Percentiles rank a stretch among this genome's conserved stretches.
Conservation (phyloP, 2,113 vertebrate genomes). For the Rafetus swinhoei region DNA sequence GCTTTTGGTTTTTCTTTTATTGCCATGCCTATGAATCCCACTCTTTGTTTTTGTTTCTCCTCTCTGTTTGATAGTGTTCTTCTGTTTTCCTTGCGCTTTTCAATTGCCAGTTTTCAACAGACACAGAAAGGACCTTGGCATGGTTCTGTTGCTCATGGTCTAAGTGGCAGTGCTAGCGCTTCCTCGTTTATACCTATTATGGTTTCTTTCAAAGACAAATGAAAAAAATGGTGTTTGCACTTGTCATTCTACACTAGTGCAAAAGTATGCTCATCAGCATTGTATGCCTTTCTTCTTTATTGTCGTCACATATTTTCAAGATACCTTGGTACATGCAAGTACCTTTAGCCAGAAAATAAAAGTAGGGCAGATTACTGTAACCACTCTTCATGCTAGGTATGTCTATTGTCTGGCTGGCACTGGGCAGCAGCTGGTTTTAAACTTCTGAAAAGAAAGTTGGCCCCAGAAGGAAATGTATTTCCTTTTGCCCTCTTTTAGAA, state of each 20-base stretch:
- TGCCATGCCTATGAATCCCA: rapidly evolving
- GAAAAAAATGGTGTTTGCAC: not conserved
- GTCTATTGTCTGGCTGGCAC: not conserved
- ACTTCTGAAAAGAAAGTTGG: not conserved
- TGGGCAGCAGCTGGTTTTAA: not conserved
- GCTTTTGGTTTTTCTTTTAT: not conserved
- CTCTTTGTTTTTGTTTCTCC: not conserved
- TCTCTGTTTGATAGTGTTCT: not conserved
- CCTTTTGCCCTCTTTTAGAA: not conserved
- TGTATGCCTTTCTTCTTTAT: not conserved
- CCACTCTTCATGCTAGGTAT: not conserved
- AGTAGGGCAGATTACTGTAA: not conserved
- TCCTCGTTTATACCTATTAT: not conserved
- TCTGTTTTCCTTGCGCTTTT: not conserved
- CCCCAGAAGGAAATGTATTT: not conserved
- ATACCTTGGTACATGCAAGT: not conserved
- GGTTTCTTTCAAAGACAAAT: not conserved
- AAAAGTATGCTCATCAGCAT: not conserved
- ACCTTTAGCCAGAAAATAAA: not conserved
- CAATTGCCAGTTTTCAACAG: not conserved
- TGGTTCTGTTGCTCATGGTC: not conserved
- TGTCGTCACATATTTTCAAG: not conserved
- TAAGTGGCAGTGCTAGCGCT: not conserved
- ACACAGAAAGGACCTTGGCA: not conserved
- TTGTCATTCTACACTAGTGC: rapidly evolving